Evolutionary conservation across 2,888 invertebrate species (phyloP).

Genomic region (Campaea margaritaria): DNA sequence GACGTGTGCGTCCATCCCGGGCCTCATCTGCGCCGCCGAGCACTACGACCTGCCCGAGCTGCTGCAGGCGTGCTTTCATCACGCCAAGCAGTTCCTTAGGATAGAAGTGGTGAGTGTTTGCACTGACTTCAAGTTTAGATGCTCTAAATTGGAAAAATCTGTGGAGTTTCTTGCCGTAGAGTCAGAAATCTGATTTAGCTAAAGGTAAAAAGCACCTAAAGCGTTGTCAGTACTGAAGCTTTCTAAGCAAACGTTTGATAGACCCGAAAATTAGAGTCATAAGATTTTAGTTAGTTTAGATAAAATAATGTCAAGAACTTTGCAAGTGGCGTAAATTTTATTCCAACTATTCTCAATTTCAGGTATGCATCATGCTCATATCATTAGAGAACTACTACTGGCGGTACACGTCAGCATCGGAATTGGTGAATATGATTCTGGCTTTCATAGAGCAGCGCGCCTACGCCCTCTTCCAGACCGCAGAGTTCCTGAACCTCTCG

Average conservation of each 20-base stretch:
- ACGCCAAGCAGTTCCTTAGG: slow-evolving; percentile 96
- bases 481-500: slow-evolving; percentile 94
- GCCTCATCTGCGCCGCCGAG: slow-evolving; percentile 96
- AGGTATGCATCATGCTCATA: slow-evolving; percentile 96
- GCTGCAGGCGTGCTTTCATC: slow-evolving; percentile 97
- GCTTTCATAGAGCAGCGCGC: slow-evolving; percentile 95
- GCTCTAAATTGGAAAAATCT: too few species aligned
- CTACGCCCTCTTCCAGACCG: slow-evolving; percentile 92
- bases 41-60: slow-evolving; percentile 97
- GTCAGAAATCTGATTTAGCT: too few species aligned
- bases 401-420: slow-evolving; percentile 97
- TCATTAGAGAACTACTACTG: slow-evolving; percentile 97
- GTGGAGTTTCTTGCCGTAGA: too few species aligned
- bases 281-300: too few species aligned
- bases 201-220: too few species aligned
- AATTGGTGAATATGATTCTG: slow-evolving; percentile 97
- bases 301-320: too few species aligned
- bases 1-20: slow-evolving; percentile 96
- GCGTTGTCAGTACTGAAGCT: too few species aligned
- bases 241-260: too few species aligned
- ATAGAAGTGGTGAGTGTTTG: slow-evolving; percentile 91
- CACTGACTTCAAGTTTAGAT: not conserved
- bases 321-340: too few species aligned
- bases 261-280: too few species aligned
- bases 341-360: slow-evolving; percentile 34